Evolutionary conservation across 2,113 vertebrate genomes (phyloP), one percentile per base, ranked within the genome.

Genomic region (Theristicus caerulescens): DNA sequence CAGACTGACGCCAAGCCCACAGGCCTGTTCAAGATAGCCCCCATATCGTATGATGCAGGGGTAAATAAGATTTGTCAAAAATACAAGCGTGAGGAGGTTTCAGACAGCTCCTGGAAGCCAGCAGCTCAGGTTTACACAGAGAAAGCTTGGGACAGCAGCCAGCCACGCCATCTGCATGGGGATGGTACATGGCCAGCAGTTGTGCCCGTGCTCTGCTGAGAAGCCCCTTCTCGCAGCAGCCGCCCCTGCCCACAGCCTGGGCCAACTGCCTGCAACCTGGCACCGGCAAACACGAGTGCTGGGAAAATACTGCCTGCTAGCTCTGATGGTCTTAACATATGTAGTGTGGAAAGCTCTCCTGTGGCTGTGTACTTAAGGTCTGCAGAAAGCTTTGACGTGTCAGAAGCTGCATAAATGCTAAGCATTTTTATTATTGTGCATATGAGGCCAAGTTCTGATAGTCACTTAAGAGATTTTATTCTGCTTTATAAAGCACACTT

Each of bases 131-230:
- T 89, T 82, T 76, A 58, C 16, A 18, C 0, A 49, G 83, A 38
- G 73, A 91, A 61, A 89, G 65, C 65, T 27, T 51, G 55, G 93
- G 91, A 74, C 3, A 14, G 36, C 38, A 91, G 93, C 83, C 95
- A 93, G 73, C 18, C 18, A 1, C 13, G 61, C 96, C 94, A 94
- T 95, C 95, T 96, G 95, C 57, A 9, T 55, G 10, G 69, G 61
- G 69, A 9, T 55, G 64, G 19, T 38, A 59, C 29, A 46, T 2
- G 22, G 83, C 76, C 86, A 86, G 81, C 61, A 51, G 80, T 42
- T 81, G 86, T 94, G 64, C 16, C 71, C 3, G 0, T 25, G 51
- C 64, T 49, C 59, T 36, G 26, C 58, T 19, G 46, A 62, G 79
- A 12, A 62, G 17, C 24, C 29, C 44, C 51, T 62, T 54, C 82